These are phyloP conservation scores for Hemitrygon akajei DNA, from an alignment of 2,797 vertebrate species.

Conservation along the genomic window DNA sequence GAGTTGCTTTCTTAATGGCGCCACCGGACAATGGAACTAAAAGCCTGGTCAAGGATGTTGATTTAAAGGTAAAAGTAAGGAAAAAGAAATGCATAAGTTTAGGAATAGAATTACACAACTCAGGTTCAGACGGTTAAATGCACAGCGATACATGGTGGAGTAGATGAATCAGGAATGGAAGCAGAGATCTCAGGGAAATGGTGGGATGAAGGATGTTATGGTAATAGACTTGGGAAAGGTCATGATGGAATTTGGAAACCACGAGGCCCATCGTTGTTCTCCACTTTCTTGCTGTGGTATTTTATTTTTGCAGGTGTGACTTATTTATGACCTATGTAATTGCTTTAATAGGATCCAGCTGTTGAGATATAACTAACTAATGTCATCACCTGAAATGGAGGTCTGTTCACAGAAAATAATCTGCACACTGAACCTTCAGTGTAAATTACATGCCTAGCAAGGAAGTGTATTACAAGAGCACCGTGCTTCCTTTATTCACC, in stretches of 20 bases:
- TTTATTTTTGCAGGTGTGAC: neutral
- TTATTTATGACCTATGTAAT: slow-evolving; percentile 14
- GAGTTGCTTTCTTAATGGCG: too few relatives aligned
- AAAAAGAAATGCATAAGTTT: neutral
- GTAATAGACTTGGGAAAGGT: neutral
- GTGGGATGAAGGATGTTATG: neutral
- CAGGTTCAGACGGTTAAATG: neutral
- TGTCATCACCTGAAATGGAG: neutral
- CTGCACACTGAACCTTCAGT: neutral
- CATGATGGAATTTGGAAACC: neutral
- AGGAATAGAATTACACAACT: neutral
- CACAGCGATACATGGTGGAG: neutral
- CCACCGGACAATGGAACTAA: neutral
- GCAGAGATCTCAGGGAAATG: neutral
- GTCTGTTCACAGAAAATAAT: neutral
- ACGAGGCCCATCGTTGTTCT: neutral
- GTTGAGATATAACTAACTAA: neutral
- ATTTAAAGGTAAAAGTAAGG: neutral
- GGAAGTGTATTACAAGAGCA: slow-evolving; percentile 14
- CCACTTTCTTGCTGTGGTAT: neutral
- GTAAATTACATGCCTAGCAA: neutral
- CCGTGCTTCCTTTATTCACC: neutral
- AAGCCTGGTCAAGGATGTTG: neutral
- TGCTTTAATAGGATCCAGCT: neutral
- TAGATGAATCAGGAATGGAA: neutral